Evolutionary conservation across 2,113 vertebrate genomes (phyloP).

Genomic region (Eonycteris spelaea): DNA sequence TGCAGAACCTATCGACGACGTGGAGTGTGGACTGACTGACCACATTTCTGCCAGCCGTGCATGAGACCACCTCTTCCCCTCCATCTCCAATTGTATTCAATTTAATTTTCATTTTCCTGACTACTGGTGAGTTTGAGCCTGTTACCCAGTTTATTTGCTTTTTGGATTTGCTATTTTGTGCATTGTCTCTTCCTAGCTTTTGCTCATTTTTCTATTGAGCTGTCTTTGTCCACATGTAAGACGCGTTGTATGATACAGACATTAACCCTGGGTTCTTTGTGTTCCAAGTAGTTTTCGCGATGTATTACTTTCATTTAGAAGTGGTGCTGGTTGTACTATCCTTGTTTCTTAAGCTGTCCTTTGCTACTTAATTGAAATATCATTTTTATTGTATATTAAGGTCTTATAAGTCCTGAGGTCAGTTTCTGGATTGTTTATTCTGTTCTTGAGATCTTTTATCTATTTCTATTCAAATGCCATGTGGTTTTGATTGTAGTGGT

Average conservation of each 20-base stretch:
- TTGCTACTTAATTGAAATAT: not conserved
- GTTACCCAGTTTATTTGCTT: not conserved
- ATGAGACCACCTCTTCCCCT: not conserved
- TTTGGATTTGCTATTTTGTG: not conserved
- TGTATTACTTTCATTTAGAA: not conserved
- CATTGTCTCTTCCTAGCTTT: not conserved
- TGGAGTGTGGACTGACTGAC: not conserved
- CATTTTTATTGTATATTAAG: not conserved
- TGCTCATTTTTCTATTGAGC: not conserved
- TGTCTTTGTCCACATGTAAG: not conserved
- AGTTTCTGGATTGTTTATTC: not conserved
- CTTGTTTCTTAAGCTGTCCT: not conserved
- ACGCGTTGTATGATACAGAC: not conserved
- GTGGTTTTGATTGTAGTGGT: not conserved
- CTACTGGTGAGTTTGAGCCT: not conserved
- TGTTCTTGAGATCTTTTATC: not conserved
- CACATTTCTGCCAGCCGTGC: not conserved
- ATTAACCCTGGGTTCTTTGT: not conserved
- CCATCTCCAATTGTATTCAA: not conserved
- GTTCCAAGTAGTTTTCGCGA: not conserved
- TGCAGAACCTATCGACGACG: not conserved
- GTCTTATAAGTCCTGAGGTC: not conserved
- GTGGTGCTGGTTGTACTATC: not conserved
- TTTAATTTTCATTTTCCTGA: not conserved
- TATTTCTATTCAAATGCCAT: not conserved